Percentiles rank a stretch among this genome's conserved stretches.
These are phyloP conservation scores for Agelastica alni DNA, from an alignment of 2,888 invertebrate genomes.

Conservation along the genomic window DNA sequence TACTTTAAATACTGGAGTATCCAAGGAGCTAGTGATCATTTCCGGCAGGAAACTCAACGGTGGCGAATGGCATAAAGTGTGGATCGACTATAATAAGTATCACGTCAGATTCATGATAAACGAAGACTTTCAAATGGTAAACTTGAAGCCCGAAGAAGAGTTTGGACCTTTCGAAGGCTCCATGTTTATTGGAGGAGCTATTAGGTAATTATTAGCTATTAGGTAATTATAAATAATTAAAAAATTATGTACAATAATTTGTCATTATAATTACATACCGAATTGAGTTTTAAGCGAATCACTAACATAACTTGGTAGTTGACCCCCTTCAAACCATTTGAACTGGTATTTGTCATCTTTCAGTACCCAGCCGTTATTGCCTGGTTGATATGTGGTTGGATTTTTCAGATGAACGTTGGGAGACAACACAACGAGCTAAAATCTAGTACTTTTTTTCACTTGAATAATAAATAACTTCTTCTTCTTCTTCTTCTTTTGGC, in stretches of 20 bases:
- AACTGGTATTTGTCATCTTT: too few species aligned
- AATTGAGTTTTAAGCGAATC: too few species aligned
- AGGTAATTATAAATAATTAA: slow-evolving; percentile 6
- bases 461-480: too few species aligned
- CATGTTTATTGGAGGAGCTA: slow-evolving; percentile 92
- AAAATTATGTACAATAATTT: slow-evolving; percentile 4
- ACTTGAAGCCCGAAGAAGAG: slow-evolving; percentile 81
- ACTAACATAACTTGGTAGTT: too few species aligned
- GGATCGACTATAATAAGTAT: slow-evolving; percentile 93
- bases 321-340: too few species aligned
- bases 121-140: slow-evolving; percentile 86
- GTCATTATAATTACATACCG: too few species aligned
- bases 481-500: too few species aligned
- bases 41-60: slow-evolving; percentile 83
- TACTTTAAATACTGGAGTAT: slow-evolving; percentile 81
- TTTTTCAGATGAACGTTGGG: too few species aligned
- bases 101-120: slow-evolving; percentile 93
- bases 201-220: slow-evolving; percentile 69
- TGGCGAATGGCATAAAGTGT: slow-evolving; percentile 95
- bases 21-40: slow-evolving; percentile 80
- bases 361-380: too few species aligned
- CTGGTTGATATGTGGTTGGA: too few species aligned
- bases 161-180: slow-evolving; percentile 92
- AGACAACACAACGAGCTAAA: too few species aligned
- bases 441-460: too few species aligned